Conservation (phyloP, 2,888 invertebrate genomes). For the Agrypnus murinus region DNA sequence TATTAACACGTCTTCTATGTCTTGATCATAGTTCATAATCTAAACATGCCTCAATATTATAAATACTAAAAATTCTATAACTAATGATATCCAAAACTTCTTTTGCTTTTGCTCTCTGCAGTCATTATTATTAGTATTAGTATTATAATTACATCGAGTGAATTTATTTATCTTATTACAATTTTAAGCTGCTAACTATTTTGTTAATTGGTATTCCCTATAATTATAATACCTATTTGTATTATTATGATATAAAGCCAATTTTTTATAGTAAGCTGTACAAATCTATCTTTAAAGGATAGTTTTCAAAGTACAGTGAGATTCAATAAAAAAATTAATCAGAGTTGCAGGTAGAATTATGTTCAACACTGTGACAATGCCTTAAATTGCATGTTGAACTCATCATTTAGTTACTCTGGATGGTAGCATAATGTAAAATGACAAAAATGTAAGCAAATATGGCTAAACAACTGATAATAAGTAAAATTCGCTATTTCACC, state of each 20-base stretch:
- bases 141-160: conserved; percentile 17
- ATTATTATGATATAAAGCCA: conserved; percentile 39
- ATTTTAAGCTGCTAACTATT: conserved; percentile 38
- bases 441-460: too few relatives aligned
- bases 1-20: too few relatives aligned
- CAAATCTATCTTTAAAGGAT: conserved; percentile 29
- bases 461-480: too few relatives aligned
- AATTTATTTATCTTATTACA: conserved; percentile 30
- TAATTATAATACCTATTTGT: conserved; percentile 39
- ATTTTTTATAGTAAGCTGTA: conserved; percentile 31
- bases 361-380: too few relatives aligned
- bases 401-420: too few relatives aligned
- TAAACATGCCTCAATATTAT: background rate
- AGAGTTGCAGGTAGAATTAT: too few relatives aligned
- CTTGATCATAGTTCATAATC: background rate
- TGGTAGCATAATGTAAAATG: too few relatives aligned
- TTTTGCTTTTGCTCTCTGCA: conserved; percentile 36
- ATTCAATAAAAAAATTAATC: too few relatives aligned
- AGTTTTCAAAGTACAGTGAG: too few relatives aligned
- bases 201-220: conserved; percentile 35
- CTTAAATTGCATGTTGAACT: too few relatives aligned
- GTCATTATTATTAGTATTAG: background rate
- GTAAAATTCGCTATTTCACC: too few relatives aligned
- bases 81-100: conserved; percentile 40
- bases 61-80: conserved; percentile 26